Base-by-base conservation (phyloP, 2,113 vertebrate genomes). In the Rhynchomys soricoides region DNA sequence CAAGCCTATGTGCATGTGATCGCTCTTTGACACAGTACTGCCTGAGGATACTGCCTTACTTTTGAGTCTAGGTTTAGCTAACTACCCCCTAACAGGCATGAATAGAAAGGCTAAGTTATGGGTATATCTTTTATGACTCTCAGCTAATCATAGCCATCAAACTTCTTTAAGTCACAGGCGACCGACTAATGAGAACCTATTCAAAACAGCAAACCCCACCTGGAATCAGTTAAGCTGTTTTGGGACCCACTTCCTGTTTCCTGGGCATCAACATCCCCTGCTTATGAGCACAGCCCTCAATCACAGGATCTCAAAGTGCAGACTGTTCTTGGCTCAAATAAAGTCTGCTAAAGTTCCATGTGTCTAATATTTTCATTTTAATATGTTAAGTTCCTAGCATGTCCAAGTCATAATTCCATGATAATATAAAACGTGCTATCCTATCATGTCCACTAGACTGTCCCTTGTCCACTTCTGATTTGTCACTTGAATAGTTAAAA, bases 1-100 rank as follows among this genome's bases (percentile, higher is more conserved):
- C 50, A 19, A 34, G 22, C 21, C 68, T 66, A 13, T 21, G 11
- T 2, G 13, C 9, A 0, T 5, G 26, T 43, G 34, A 2, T 19
- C 40, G 11, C 77, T 86, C 24, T 73, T 90, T 26, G 59, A 24
- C 55, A 64, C 40, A 57, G 31, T 55, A 74, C 29, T 24, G 16
- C 43, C 87, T 24, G 21, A 40, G 45, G 29, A 16, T 19, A 43
- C 66, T 16, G 45, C 64, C 34, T 3, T 17, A 10, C 45, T 73
- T 73, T 90, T 3, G n/a, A 71, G 8, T n/a, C 43, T 75, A 81
- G 17, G 9, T 4, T 17, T 64, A 73, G 86, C 34, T 68, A 86
- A 62, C 24, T 24, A 19, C 12, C 64, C 16, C 52, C 29, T 62
- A 45, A 62, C 74, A 68, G 87, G 68, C 62, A 26, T 15, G 13